Evolutionary conservation across 2,888 invertebrate species (phyloP).

Genomic region (Mayetiola destructor): DNA sequence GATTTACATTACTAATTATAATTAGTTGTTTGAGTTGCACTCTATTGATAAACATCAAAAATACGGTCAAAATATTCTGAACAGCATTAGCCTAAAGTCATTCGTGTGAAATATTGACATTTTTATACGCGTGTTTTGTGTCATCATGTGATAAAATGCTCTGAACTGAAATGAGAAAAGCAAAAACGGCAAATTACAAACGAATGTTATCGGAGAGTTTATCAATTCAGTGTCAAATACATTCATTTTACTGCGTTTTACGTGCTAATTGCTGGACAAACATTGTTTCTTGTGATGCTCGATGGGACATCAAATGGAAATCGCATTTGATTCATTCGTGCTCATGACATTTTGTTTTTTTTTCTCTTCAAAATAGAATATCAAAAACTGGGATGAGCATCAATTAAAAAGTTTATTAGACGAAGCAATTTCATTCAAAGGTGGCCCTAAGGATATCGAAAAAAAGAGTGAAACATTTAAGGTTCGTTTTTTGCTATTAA

Average conservation of each 20-base stretch:
- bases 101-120: too few species aligned
- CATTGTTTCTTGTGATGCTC: background rate
- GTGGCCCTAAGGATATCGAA: constrained; percentile 69
- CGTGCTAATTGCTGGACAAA: background rate
- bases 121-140: too few species aligned
- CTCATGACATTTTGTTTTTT: background rate
- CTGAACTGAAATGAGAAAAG: too few species aligned
- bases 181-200: too few species aligned
- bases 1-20: too few species aligned
- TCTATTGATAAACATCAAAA: too few species aligned
- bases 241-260: background rate
- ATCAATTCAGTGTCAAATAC: background rate
- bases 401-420: constrained; percentile 63
- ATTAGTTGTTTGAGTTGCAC: too few species aligned
- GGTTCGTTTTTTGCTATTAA: constrained; percentile 39
- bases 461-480: constrained; percentile 72
- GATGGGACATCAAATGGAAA: background rate
- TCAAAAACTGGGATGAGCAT: constrained; percentile 56
- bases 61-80: too few species aligned
- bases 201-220: too few species aligned
- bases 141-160: too few species aligned
- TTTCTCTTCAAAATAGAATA: constrained; percentile 25
- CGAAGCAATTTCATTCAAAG: constrained; percentile 72
- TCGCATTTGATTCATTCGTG: background rate
- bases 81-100: too few species aligned